These are phyloP conservation scores for Halictus quadricinctus DNA, from an alignment of 2,888 invertebrate species.

Conservation along the genomic window DNA sequence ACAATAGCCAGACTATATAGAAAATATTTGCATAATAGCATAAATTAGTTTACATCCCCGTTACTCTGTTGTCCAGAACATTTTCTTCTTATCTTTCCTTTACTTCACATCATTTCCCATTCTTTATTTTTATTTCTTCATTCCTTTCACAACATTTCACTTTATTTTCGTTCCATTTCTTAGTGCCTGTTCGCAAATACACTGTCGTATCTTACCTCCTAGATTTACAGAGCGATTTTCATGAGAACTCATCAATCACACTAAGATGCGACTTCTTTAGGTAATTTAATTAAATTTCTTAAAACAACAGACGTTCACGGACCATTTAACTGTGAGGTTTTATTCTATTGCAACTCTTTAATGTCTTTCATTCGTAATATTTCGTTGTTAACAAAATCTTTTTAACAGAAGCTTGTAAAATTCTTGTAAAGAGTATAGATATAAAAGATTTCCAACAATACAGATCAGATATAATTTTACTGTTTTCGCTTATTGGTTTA, in stretches of 20 bases:
- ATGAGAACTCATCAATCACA: background rate
- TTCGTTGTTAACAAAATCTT: background rate
- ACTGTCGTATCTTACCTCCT: background rate
- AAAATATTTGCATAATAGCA: background rate
- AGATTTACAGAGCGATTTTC: background rate
- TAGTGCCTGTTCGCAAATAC: background rate
- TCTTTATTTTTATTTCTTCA: background rate
- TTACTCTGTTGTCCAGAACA: background rate
- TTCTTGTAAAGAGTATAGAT: too few species aligned
- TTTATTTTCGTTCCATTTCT: background rate
- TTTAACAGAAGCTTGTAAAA: too few species aligned
- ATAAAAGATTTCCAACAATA: too few species aligned
- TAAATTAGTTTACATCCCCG: background rate
- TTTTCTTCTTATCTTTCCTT: background rate
- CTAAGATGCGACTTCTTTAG: background rate
- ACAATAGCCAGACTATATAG: background rate
- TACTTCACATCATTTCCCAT: background rate
- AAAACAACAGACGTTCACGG: too few species aligned
- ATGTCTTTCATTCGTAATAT: background rate
- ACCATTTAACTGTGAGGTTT: background rate
- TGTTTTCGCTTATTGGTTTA: too few species aligned
- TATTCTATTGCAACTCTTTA: background rate
- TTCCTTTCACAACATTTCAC: background rate
- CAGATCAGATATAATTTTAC: too few species aligned
- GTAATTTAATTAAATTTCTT: background rate